Conservation (phyloP, 2,797 vertebrate genomes). For the Leptatherina wallacei region DNA sequence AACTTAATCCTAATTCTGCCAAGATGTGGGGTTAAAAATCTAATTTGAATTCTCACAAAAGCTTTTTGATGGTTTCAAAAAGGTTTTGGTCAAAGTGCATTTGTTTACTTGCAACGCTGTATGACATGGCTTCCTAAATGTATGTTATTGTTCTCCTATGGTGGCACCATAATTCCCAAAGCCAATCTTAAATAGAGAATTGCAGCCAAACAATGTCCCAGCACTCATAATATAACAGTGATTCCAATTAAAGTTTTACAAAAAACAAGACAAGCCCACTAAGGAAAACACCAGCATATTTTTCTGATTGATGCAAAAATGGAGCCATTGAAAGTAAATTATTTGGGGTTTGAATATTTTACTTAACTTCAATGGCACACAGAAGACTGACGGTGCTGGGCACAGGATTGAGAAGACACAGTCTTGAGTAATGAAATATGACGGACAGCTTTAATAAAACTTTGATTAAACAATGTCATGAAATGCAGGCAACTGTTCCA, state of each 20-base stretch:
- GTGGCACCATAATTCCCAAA: not conserved
- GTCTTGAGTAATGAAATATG: slow-evolving; percentile 17
- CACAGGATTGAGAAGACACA: not conserved
- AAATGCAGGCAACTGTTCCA: slow-evolving; percentile 16
- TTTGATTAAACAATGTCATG: slow-evolving; percentile 22
- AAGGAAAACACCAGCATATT: not conserved
- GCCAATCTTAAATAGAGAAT: not conserved
- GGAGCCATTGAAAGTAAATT: not conserved
- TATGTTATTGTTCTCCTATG: not conserved
- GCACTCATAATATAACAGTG: not conserved
- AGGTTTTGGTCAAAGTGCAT: too few species aligned
- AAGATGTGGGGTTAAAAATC: too few species aligned
- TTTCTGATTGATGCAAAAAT: slow-evolving; percentile 3
- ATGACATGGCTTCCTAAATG: not conserved
- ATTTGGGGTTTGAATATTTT: slow-evolving; percentile 9
- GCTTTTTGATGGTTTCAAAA: not conserved
- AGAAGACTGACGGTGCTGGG: not conserved
- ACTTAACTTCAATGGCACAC: not conserved
- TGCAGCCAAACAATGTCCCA: slow-evolving; percentile 3
- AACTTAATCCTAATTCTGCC: too few species aligned
- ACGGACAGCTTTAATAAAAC: slow-evolving; percentile 26
- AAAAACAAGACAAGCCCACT: not conserved
- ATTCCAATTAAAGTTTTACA: not conserved
- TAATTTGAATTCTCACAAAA: too few species aligned
- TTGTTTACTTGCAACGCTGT: not conserved